Conservation (phyloP, 2,888 invertebrate species). For the Papilio demoleus region DNA sequence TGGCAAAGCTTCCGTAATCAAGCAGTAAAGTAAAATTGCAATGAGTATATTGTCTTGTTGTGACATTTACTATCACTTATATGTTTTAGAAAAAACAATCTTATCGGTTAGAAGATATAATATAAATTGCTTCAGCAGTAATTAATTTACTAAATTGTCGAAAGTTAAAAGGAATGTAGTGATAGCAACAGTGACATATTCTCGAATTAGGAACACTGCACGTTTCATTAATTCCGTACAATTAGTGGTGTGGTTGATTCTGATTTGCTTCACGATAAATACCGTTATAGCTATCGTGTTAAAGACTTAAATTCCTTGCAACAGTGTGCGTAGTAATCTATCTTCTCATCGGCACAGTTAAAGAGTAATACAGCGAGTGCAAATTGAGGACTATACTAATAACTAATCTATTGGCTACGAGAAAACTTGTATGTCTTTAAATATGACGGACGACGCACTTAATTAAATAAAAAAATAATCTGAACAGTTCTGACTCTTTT, state of each 20-base stretch:
- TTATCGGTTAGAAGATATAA: background rate
- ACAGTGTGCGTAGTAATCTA: conserved; percentile 4
- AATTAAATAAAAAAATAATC: no score
- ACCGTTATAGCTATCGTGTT: background rate
- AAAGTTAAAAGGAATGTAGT: conserved; percentile 29
- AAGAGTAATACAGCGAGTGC: conserved; percentile 14
- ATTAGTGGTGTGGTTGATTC: conserved; percentile 26
- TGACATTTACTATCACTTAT: background rate
- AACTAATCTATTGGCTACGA: conserved; percentile 18
- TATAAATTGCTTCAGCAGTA: background rate
- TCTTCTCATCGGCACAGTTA: conserved; percentile 28
- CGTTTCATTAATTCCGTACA: conserved; percentile 38
- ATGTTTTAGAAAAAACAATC: background rate
- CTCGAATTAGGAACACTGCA: conserved; percentile 35
- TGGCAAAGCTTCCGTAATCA: no score
- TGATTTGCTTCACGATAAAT: background rate
- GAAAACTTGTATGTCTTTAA: no score
- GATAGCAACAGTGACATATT: conserved; percentile 38
- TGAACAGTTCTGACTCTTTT: no score
- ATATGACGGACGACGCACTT: no score
- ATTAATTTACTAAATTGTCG: conserved; percentile 30
- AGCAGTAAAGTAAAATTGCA: background rate
- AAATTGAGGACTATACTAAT: conserved; percentile 25
- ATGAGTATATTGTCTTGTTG: background rate
- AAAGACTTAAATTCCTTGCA: conserved; percentile 23